A percentile compares a stretch with the other conserved stretches of the same genome.
Conservation (phyloP, 2,797 vertebrate species). For the Mus spretus region DNA sequence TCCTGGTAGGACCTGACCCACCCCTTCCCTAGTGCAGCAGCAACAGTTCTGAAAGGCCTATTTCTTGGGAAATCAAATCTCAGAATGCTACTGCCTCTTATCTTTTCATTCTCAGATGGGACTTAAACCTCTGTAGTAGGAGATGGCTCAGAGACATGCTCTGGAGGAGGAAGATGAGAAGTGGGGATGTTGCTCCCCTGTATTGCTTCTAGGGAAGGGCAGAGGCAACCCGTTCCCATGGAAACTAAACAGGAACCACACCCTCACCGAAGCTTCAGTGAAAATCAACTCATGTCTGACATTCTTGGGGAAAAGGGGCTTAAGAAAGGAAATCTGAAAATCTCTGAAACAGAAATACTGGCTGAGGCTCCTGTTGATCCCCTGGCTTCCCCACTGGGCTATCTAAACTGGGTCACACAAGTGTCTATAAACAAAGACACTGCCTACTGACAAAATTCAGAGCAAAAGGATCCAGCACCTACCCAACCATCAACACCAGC, state of each 20-base stretch:
- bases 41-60: neutral
- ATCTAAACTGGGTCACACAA: neutral
- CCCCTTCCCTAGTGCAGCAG: neutral
- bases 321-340: neutral
- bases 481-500: neutral
- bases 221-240: fast-evolving
- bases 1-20: neutral
- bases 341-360: neutral
- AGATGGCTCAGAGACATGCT: neutral
- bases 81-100: neutral
- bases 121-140: neutral
- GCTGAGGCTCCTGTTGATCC: fast-evolving
- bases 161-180: neutral
- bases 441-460: neutral
- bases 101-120: neutral
- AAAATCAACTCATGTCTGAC: neutral
- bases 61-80: neutral
- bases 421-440: neutral
- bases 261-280: neutral
- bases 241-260: neutral
- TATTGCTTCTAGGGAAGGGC: neutral
- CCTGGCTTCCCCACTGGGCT: neutral
- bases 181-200: neutral
- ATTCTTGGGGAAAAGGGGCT: neutral
- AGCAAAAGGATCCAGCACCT: neutral